Evolutionary conservation across 2,888 invertebrate species (phyloP).

Genomic region (Theretra japonica): DNA sequence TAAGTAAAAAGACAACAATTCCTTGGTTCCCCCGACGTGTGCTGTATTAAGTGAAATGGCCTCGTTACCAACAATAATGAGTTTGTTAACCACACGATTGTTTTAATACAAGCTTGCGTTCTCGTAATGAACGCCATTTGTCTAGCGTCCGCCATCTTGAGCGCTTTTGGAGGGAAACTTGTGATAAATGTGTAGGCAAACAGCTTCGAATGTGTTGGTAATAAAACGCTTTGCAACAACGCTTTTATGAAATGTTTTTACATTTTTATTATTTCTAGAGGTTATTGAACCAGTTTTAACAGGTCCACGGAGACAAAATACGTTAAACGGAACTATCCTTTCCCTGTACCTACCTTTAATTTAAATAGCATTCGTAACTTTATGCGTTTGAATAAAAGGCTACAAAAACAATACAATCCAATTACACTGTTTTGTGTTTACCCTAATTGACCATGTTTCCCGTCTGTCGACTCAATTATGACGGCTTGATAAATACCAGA

Average conservation of each 20-base stretch:
- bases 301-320: too few species aligned
- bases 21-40: slow-evolving; percentile 26
- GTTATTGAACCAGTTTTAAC: not conserved
- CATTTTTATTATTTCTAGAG: too few species aligned
- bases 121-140: slow-evolving; percentile 51
- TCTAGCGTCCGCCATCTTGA: slow-evolving; percentile 36
- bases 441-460: too few species aligned
- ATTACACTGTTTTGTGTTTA: too few species aligned
- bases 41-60: slow-evolving; percentile 58
- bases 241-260: not conserved
- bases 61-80: slow-evolving; percentile 59
- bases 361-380: too few species aligned
- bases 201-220: slow-evolving; percentile 21
- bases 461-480: too few species aligned
- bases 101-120: slow-evolving; percentile 52
- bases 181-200: slow-evolving; percentile 17
- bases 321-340: too few species aligned
- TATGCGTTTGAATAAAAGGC: too few species aligned
- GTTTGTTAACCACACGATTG: slow-evolving; percentile 57
- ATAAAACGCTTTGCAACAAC: not conserved
- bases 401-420: too few species aligned
- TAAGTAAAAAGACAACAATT: slow-evolving; percentile 14
- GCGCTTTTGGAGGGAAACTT: slow-evolving; percentile 30
- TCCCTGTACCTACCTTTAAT: too few species aligned
- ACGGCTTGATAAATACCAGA: too few species aligned